phyloP scores from a whole-genome alignment of 1,140 invertebrate genomes.

The Solenopsis fugax region DNA sequence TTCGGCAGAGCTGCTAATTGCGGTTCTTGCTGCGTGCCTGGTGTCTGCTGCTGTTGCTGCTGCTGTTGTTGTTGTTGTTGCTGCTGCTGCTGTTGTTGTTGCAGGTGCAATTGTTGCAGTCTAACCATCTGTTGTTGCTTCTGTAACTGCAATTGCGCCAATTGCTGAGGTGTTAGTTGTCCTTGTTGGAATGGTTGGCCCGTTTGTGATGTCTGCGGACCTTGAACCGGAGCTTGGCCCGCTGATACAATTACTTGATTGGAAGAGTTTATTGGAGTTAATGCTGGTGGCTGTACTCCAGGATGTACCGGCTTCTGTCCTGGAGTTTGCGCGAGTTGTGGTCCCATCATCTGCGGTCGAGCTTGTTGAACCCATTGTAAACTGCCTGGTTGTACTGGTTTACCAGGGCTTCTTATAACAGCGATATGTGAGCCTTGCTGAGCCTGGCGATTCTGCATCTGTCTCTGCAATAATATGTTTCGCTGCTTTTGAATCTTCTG shows the following conservation, averaged over 20 bases:
- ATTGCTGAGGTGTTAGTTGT: constrained; percentile 82
- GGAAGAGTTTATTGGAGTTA: constrained; percentile 83
- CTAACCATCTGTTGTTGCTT: constrained; percentile 87
- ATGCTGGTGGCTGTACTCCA: constrained; percentile 84
- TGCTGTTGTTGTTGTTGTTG: constrained; percentile 82
- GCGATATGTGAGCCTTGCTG: constrained; percentile 87
- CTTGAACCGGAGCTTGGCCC: constrained; percentile 78
- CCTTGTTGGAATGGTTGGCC: constrained; percentile 81
- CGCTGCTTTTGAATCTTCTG: constrained; percentile 91
- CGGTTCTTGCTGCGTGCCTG: constrained; percentile 78
- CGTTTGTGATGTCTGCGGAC: constrained; percentile 76
- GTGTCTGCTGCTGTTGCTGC: constrained; percentile 76
- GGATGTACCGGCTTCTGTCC: constrained; percentile 83
- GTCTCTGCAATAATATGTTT: constrained; percentile 87
- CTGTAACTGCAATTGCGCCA: constrained; percentile 84
- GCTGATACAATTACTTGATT: constrained; percentile 84
- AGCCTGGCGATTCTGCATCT: constrained; percentile 86
- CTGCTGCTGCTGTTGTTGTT: constrained; percentile 80
- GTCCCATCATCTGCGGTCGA: constrained; percentile 84
- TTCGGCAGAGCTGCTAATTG: constrained; percentile 79
- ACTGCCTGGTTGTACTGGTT: constrained; percentile 85
- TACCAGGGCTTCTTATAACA: constrained; percentile 86
- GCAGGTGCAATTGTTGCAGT: constrained; percentile 77
- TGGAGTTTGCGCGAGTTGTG: constrained; percentile 79
- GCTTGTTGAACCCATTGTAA: constrained; percentile 86